Base-by-base conservation (phyloP, 2,888 invertebrate species). In the Adelognathus sp. region DNA sequence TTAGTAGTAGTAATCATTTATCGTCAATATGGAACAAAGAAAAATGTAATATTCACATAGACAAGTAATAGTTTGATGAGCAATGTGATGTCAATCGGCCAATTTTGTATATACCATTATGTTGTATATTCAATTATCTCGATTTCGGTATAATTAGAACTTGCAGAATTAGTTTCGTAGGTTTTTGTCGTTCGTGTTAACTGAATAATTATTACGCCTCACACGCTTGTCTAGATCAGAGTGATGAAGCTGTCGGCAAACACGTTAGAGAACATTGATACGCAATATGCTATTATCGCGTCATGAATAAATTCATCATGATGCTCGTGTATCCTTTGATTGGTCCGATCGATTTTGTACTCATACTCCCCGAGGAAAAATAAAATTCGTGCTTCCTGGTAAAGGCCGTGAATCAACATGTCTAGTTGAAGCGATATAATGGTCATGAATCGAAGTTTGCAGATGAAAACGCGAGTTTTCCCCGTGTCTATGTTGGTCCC, bases 241-340 rank as follows among this genome's bases (percentile, higher is more conserved):
- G 29, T 21, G 9, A 44, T 4, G 9, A 6, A 14, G 44, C 29
- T 31, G 44, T 46, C 33, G 56, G 33, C 58, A 29, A 18, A 16
- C 4, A 9, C 11, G 11, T 3, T n/a, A 21, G 18, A 24, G 29
- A 16, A 16, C 44, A 61, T 16, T 21, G 61, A 27, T 44, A 14
- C 9, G 16, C 61, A 41, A 41, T 44, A 44, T 44, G 41, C 44
- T 29, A 16, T 44, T 41, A 29, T 29, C 24, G 41, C 9, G 16
- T 61, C 44, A 29, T 44, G 44, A 61, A 44, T 61, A 44, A 24
- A 44, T 44, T 61, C n/a, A 61, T 29, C 9, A 5, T 61, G 41
- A 52, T 18, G n/a, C 21, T 14, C 44, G 11, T 3, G 16, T 9
- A 3, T 27, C 61, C 14, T 9, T 44, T 29, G 14, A 14, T 29